Evolutionary conservation across 2,888 invertebrate genomes (phyloP).

Genomic region (Caenorhabditis sinica): DNA sequence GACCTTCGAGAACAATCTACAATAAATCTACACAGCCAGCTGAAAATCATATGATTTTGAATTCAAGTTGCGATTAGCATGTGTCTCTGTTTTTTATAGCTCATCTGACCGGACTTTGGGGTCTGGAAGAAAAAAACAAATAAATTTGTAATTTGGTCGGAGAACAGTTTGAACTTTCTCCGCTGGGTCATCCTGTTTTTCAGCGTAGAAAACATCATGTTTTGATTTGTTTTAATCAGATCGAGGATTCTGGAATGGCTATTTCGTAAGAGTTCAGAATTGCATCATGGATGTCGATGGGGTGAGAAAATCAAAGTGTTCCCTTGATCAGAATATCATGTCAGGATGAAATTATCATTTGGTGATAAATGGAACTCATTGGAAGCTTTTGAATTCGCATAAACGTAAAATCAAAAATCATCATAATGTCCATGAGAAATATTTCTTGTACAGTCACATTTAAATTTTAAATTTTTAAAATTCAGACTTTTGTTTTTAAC

Average conservation of each 20-base stretch:
- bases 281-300: slow-evolving; percentile 1
- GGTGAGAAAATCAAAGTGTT: neutral
- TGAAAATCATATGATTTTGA: slow-evolving; percentile 23
- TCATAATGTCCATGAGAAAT: too few species aligned
- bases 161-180: slow-evolving; percentile 15
- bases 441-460: too few species aligned
- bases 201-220: neutral
- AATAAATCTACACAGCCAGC: neutral
- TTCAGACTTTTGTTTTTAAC: too few species aligned
- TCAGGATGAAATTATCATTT: neutral
- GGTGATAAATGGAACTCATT: too few species aligned
- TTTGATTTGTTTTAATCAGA: too few species aligned
- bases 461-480: too few species aligned
- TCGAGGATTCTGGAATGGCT: neutral
- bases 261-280: neutral
- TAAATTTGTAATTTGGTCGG: neutral
- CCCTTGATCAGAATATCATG: neutral
- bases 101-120: neutral
- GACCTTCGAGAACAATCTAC: slow-evolving; percentile 8
- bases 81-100: neutral
- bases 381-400: too few species aligned
- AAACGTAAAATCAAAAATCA: too few species aligned
- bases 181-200: neutral
- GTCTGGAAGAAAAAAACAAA: neutral
- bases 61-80: neutral